phyloP scores from a whole-genome alignment of 2,113 vertebrate species.

The rabbit (Oryctolagus cuniculus) region DNA sequence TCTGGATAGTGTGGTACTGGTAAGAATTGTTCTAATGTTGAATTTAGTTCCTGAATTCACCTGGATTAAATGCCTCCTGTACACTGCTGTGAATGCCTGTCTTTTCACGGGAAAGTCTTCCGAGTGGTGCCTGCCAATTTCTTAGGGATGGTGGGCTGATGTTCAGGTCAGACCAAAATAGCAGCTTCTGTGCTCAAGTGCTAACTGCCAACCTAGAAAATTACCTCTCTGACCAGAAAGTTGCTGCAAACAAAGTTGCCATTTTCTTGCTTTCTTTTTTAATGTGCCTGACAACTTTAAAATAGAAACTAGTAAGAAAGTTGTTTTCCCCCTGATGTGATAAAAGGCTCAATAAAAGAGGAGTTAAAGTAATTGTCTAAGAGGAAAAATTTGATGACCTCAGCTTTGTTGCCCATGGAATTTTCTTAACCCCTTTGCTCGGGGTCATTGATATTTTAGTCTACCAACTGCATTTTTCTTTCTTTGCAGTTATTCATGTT shows the following conservation, averaged over 20 bases:
- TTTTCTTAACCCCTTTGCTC: conserved; percentile 15
- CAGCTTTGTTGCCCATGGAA: not conserved
- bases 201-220: conserved; percentile 46
- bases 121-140: not conserved
- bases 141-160: not conserved
- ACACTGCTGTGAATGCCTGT: not conserved
- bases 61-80: not conserved
- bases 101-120: conserved; percentile 16
- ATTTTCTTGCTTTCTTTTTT: conserved; percentile 7
- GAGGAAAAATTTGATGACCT: conserved; percentile 23
- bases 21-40: not conserved
- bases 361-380: conserved; percentile 43
- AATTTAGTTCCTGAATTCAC: not conserved
- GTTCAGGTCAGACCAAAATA: not conserved
- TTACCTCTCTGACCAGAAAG: conserved; percentile 53
- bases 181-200: not conserved
- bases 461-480: not conserved
- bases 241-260: conserved; percentile 49
- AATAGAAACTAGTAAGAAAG: conserved; percentile 65
- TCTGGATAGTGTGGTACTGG: not conserved
- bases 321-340: conserved; percentile 11
- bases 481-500: conserved; percentile 9
- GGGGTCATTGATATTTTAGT: not conserved
- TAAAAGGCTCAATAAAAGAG: conserved; percentile 21
- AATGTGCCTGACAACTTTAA: conserved; percentile 48